A percentile compares a stretch with the other conserved stretches of the same genome.
Evolutionary conservation across 2,888 invertebrate species (phyloP).

Genomic region (Hyposoter dolosus): DNA sequence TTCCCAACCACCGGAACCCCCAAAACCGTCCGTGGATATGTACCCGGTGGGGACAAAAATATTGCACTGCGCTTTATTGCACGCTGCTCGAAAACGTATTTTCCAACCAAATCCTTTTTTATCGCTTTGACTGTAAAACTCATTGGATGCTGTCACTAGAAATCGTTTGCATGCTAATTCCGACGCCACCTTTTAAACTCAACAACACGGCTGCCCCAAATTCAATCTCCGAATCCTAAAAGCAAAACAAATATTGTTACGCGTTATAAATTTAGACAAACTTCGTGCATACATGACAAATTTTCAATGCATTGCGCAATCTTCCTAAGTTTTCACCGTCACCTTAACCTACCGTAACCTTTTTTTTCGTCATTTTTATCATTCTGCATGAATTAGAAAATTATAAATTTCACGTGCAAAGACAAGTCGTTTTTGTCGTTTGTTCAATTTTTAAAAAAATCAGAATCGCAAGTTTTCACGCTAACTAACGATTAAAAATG

Average conservation of each 20-base stretch:
- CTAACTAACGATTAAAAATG: too few relatives aligned
- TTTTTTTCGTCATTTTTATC: too few relatives aligned
- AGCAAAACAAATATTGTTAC: background rate
- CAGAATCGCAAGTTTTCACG: too few relatives aligned
- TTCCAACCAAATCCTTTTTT: background rate
- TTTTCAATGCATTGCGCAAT: background rate
- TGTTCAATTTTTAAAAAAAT: too few relatives aligned
- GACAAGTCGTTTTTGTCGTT: too few relatives aligned
- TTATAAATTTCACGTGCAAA: too few relatives aligned
- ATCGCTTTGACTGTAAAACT: constrained; percentile 4
- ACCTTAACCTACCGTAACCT: too few relatives aligned
- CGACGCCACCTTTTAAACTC: background rate
- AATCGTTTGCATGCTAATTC: constrained; percentile 12
- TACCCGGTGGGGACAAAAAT: background rate
- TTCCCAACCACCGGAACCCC: background rate
- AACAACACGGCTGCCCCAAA: constrained; percentile 3
- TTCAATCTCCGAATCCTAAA: background rate
- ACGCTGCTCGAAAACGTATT: constrained; percentile 25
- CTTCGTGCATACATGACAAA: too few relatives aligned
- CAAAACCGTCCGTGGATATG: background rate
- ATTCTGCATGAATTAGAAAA: too few relatives aligned
- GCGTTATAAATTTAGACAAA: background rate
- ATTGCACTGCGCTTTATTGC: constrained; percentile 35
- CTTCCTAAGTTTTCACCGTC: background rate
- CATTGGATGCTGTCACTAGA: background rate